Base-by-base conservation (phyloP, 2,113 vertebrate species). In the Gopherus flavomarginatus region DNA sequence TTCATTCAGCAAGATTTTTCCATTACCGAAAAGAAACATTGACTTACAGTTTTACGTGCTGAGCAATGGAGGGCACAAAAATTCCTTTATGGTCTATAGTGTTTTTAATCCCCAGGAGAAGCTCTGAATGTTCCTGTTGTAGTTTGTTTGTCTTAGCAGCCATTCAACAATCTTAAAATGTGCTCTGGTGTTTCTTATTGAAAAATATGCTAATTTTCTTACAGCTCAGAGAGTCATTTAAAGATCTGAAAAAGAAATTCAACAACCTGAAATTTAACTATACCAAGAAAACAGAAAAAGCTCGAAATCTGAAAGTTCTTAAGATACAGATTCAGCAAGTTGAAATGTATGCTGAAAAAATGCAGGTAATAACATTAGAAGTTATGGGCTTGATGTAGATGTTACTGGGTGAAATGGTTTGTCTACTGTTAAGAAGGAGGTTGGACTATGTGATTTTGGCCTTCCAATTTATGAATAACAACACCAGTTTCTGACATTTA, bases 221-320 rank as follows among this genome's bases (percentile, higher is more conserved):
- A 96, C 96, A 99, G 99, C 96, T 99, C 88, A 98, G 97, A 97
- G 99, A 99, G 81, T 99, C 99, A 78, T 99, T 99, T 96, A 99
- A 98, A 97, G 99, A 99, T 94, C 97, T 99, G 54, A 99, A 98
- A 98, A 99, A 99, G 98, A 99, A 99, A 96, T 99, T 99, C 97
- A 99, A 99, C 97, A 99, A 99, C 93, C 94, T 99, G 95, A 99
- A 99, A 96, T 99, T 99, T 94, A 99, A 99, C 95, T 99, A 99
- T 42, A 97, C 90, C 27, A 99, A 99, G 97, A 99, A 98, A 98
- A 98, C 97, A 21, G 99, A 99, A 97, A 99, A 98, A 97, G 90
- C 98, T 87, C 98, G 99, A 90, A 99, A 99, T 96, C 17, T 98
- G 88, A 99, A 99, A 97, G 96, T 95, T 27, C 98, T 99, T 78